phyloP scores from a whole-genome alignment of 2,113 vertebrate genomes.

The Phaethon lepturus region DNA sequence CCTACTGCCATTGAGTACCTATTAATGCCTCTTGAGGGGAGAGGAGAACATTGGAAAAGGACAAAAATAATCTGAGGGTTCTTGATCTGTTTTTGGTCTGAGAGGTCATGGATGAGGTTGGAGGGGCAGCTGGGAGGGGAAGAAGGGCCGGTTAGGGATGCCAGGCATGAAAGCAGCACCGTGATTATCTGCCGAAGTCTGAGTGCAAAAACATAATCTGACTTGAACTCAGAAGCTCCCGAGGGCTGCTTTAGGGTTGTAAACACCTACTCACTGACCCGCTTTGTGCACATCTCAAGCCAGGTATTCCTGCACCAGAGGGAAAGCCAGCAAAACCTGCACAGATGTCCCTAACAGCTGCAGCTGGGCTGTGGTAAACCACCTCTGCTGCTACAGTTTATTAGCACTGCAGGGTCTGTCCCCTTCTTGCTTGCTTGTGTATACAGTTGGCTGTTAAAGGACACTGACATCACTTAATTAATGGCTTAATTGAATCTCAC shows the following conservation, averaged over 20 bases:
- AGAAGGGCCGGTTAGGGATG: not conserved
- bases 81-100: conserved; percentile 41
- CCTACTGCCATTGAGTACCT: conserved; percentile 31
- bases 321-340: not conserved
- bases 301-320: not conserved
- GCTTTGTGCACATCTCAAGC: not conserved
- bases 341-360: conserved; percentile 12
- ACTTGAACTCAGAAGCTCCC: not conserved
- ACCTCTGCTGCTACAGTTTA: conserved; percentile 36
- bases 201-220: not conserved
- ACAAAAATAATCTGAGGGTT: conserved; percentile 42
- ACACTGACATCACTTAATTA: conserved; percentile 55
- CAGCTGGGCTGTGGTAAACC: not conserved
- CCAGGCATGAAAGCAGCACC: not conserved
- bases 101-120: not conserved
- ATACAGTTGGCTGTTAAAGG: conserved; percentile 38
- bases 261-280: not conserved
- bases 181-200: not conserved
- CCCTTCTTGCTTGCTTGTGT: not conserved
- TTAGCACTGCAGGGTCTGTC: not conserved
- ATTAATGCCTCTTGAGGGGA: conserved; percentile 60
- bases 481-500: conserved; percentile 45
- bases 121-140: not conserved
- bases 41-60: conserved; percentile 40
- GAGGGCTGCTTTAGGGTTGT: not conserved